Base-by-base conservation (phyloP, 1,140 invertebrate species). In the Pseudomyrmex sp. region DNA sequence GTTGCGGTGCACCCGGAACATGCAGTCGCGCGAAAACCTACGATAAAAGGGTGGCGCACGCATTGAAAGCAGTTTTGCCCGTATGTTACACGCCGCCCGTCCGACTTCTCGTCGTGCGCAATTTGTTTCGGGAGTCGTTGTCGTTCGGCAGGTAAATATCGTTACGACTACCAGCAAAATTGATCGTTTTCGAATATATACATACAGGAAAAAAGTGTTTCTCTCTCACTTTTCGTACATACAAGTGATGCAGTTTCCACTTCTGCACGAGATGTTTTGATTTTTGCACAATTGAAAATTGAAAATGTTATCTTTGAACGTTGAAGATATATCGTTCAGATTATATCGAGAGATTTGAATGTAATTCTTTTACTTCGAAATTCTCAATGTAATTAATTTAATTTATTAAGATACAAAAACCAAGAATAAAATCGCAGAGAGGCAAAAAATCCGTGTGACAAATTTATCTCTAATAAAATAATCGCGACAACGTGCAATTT, bases 41-140 rank as follows among this genome's bases (percentile, higher is more conserved):
- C 74, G 80, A 88, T 76, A 87, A 74, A 84, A 85, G 65, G 79
- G 65, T 52, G 61, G 59, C 35, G 50, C n/a, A 12, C 50, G 63
- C 61, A 52, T 68, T 72, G 58, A 84, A 83, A 75, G 65, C 48
- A 83, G 46, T 50, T 76, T 66, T 74, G 61, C 48, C 52, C 50
- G 44, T 68, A 54, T 58, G 76, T 76, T 83, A 59, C 63, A 56
- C 44, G 73, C 54, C 12, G 44, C 61, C 35, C 63, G 80, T 44
- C 3, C 50, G 18, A 69, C 58, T 70, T 85, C 54, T 79, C 72
- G 44, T 48, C 26, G 44, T 62, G 15, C 8, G 46, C 73, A 72
- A 56, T 86, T 85, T 74, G 59, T 80, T 52, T 66, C 46, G 52
- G 3, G 9, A 54, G 15, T 54, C 20, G 18, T 70, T 59, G 26